Conservation (phyloP, 2,888 invertebrate species). For the Lepidocyrtinus sp. region DNA sequence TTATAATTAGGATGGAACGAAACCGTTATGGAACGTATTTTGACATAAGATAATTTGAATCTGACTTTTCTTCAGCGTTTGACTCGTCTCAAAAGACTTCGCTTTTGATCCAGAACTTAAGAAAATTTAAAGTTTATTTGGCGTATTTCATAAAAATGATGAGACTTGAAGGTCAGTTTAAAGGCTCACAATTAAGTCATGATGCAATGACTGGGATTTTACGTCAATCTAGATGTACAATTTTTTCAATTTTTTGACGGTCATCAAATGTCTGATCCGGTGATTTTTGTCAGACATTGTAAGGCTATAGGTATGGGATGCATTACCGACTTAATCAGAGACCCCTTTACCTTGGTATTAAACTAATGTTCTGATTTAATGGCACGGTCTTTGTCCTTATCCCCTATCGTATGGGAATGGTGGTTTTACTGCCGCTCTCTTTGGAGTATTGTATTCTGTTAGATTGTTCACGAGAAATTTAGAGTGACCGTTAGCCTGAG, state of each 20-base stretch:
- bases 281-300: no score
- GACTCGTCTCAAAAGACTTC: not conserved
- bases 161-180: conserved; percentile 33
- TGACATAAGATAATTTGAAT: no score
- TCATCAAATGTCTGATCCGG: no score
- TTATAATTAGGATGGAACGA: no score
- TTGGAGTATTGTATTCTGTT: not conserved
- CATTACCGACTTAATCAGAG: no score
- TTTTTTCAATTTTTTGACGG: not conserved
- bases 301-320: no score
- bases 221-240: no score
- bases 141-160: conserved; percentile 9
- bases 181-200: conserved; percentile 33
- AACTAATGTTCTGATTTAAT: no score
- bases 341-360: no score
- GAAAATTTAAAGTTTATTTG: not conserved
- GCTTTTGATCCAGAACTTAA: no score
- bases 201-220: conserved; percentile 37
- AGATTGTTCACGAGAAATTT: not conserved
- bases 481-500: not conserved
- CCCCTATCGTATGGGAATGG: not conserved
- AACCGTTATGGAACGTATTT: no score
- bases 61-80: no score
- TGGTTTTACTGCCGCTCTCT: not conserved
- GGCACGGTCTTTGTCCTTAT: conserved; percentile 2